Evolutionary conservation across 2,113 vertebrate genomes (phyloP).

Genomic region (Struthio camelus): DNA sequence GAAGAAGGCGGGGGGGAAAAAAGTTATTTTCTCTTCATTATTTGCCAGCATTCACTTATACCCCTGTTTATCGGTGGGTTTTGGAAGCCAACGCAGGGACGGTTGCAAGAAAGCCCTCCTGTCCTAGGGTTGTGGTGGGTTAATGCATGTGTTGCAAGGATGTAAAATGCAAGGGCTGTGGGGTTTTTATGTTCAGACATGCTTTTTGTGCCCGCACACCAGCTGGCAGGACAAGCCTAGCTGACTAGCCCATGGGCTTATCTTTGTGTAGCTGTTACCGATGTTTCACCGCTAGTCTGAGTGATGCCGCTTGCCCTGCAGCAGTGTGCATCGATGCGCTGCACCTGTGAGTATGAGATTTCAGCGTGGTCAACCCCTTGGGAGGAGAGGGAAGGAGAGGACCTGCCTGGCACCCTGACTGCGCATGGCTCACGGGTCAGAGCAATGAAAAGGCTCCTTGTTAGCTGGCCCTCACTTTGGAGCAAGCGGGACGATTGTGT

Average conservation of each 20-base stretch:
- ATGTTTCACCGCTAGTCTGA: not conserved
- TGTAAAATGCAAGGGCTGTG: not conserved
- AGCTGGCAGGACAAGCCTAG: not conserved
- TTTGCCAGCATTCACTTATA: not conserved
- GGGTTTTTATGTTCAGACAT: not conserved
- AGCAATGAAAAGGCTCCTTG: not conserved
- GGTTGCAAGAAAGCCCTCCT: not conserved
- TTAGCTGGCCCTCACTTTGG: too few species aligned
- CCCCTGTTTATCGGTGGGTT: not conserved
- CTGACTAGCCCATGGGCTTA: too few species aligned
- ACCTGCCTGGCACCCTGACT: not conserved
- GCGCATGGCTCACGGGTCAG: not conserved
- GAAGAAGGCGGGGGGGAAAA: not conserved
- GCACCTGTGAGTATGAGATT: not conserved
- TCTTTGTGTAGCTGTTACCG: not conserved
- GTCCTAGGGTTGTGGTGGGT: not conserved
- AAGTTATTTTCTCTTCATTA: not conserved
- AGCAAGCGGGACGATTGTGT: not conserved
- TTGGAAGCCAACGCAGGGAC: not conserved
- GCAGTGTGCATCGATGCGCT: not conserved
- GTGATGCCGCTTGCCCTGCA: not conserved
- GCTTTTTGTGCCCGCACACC: too few species aligned
- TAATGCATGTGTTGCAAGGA: not conserved
- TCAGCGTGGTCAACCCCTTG: too few species aligned
- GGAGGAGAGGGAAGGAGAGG: not conserved